Percentiles rank a stretch among this genome's conserved stretches.
Conservation (phyloP, 2,888 invertebrate species). For the Arctia plantaginis region DNA sequence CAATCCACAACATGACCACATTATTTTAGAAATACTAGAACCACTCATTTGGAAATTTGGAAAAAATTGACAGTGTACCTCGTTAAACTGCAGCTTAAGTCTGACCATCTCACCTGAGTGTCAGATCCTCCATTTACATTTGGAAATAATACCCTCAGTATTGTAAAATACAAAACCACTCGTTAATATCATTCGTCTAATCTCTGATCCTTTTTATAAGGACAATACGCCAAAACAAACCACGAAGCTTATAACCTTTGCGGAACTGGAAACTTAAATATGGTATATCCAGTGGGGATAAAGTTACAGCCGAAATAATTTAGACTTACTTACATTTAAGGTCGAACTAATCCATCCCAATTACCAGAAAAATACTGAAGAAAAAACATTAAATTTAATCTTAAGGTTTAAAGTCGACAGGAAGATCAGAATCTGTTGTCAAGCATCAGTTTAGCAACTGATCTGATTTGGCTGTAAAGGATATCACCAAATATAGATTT, state of each 20-base stretch:
- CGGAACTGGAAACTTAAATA: not conserved
- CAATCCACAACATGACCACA: too few species aligned
- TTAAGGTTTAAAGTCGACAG: not conserved
- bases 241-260: not conserved
- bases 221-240: not conserved
- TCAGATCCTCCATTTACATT: not conserved
- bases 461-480: constrained; percentile 26
- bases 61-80: too few species aligned
- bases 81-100: not conserved
- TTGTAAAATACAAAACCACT: not conserved
- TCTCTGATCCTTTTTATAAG: not conserved
- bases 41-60: too few species aligned
- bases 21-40: too few species aligned
- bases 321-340: not conserved
- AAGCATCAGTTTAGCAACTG: constrained; percentile 21
- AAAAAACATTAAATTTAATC: not conserved
- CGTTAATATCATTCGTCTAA: not conserved
- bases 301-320: not conserved
- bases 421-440: constrained; percentile 15
- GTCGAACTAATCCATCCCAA: not conserved
- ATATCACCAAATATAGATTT: constrained; percentile 34
- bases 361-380: not conserved
- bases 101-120: not conserved
- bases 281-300: not conserved
- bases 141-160: not conserved